Evolutionary conservation across 2,888 invertebrate species (phyloP), one percentile per base, ranked within the genome.

Genomic region (Dynastes hyllus): DNA sequence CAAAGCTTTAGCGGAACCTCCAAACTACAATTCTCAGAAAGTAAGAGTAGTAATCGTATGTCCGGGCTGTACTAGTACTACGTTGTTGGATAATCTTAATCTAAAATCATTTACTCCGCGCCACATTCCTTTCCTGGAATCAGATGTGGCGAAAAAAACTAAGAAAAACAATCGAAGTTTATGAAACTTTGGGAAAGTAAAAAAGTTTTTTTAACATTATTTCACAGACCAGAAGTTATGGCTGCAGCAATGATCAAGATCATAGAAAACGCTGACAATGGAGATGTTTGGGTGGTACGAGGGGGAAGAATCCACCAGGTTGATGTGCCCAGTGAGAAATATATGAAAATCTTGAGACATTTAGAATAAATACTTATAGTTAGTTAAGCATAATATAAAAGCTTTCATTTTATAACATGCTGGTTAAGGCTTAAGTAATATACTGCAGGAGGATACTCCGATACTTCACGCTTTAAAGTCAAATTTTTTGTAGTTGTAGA

Each of bases 201-300:
- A n/a, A n/a, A n/a, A n/a, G n/a, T n/a, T n/a, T 5, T 29, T 6
- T 63, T 8, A 53, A n/a, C 9, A 53, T 53, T 1, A 9, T 11
- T 78, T 81, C 6, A 22, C 50, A 81, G 81, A 16, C 66, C 81
- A 5, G 89, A 90, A 78, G 88, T 89, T 81, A 90, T 90, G 51
- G 90, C 89, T 2, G 87, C 87, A 81, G 87, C 87, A 9, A 82
- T 89, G 70, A 86, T 89, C 16, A 87, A 89, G 58, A 83, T 89
- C n/a, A 83, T 90, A 29, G 87, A 86, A 73, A 87, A 86, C 80
- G 89, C 88, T n/a, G 85, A 87, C 50, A 89, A 87, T 81, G 90
- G 90, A 58, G 88, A 89, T 16, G 88, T 89, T 37, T 90, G 90
- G 90, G 84, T 89, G 27, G 89, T 89, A 2, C 89, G 89, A 80